Evolutionary conservation across 2,113 vertebrate species (phyloP), one percentile per base, ranked within the genome.

Genomic region (Hymenochirus boettgeri): DNA sequence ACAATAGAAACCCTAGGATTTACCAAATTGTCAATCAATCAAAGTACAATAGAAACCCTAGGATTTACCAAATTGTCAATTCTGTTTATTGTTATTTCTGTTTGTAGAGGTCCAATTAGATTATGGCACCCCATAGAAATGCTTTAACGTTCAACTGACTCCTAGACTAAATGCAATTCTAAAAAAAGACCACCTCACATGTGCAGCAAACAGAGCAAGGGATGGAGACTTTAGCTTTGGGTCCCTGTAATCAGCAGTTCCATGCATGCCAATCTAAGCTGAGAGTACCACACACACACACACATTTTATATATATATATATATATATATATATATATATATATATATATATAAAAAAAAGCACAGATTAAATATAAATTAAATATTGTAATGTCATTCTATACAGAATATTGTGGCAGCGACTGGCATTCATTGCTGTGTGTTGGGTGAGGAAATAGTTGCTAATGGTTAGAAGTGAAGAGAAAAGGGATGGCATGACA

Each of bases 331-430:
- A n/a, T n/a, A n/a, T n/a, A n/a, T n/a, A n/a, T n/a, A n/a, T n/a
- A n/a, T n/a, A n/a, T n/a, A n/a, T n/a, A n/a, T n/a, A n/a, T n/a
- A n/a, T n/a, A n/a, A n/a, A n/a, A n/a, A n/a, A n/a, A n/a, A 35
- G 15, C 33, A 35, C 33, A 35, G 15, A 35, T 35, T 35, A 35
- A 42, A 63, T 42, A 42, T 54, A 54, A 63, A 63, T 63, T 63
- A 63, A 63, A 54, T 53, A 42, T 23, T 42, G 23, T 10, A 42
- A 42, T 25, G 45, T 42, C 39, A 63, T 19, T 37, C 52, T 39
- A 37, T 13, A 27, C 48, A 22, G 42, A 31, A n/a, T 45, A 25
- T 39, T 45, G 61, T 54, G 61, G 61, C 48, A 27, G 25, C 54
- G 42, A 15, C 33, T 63, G 51, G 50, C 26, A 54, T 22, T 39